Evolutionary conservation across 2,113 vertebrate genomes (phyloP).

Genomic region (Platichthys stellatus): DNA sequence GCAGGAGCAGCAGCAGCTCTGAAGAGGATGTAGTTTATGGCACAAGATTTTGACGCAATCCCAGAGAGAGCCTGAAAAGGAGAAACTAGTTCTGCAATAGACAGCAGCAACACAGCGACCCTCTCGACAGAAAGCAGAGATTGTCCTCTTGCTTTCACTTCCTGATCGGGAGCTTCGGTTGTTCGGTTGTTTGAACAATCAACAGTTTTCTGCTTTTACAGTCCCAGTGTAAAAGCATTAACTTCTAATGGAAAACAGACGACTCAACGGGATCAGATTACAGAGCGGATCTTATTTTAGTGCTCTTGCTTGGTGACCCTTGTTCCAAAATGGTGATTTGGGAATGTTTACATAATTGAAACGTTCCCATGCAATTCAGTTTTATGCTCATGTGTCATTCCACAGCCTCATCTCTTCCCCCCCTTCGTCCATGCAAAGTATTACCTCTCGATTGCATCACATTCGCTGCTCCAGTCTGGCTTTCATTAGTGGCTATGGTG

Average conservation of each 20-base stretch:
- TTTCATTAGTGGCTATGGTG: slow-evolving; percentile 78
- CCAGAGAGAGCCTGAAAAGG: slow-evolving; percentile 46
- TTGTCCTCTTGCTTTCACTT: not conserved
- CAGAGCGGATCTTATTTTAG: slow-evolving; percentile 33
- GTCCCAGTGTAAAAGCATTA: not conserved
- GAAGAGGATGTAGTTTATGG: slow-evolving; percentile 78
- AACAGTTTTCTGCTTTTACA: not conserved
- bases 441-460: slow-evolving; percentile 77
- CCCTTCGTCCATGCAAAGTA: slow-evolving; percentile 46
- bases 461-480: slow-evolving; percentile 64
- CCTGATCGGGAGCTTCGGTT: not conserved
- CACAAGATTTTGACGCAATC: slow-evolving; percentile 64
- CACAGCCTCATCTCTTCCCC: slow-evolving; percentile 6
- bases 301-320: slow-evolving; percentile 22
- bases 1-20: slow-evolving; percentile 25
- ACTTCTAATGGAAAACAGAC: not conserved
- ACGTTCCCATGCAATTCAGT: slow-evolving; percentile 60
- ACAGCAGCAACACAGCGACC: slow-evolving; percentile 34
- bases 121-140: slow-evolving; percentile 18
- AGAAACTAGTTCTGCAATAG: slow-evolving; percentile 57
- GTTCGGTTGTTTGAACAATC: too few relatives aligned
- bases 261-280: not conserved
- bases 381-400: slow-evolving; percentile 30
- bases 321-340: slow-evolving; percentile 33
- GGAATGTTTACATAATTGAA: slow-evolving; percentile 65